Conservation (phyloP, 1,140 invertebrate species). For the Phortica variegata region DNA sequence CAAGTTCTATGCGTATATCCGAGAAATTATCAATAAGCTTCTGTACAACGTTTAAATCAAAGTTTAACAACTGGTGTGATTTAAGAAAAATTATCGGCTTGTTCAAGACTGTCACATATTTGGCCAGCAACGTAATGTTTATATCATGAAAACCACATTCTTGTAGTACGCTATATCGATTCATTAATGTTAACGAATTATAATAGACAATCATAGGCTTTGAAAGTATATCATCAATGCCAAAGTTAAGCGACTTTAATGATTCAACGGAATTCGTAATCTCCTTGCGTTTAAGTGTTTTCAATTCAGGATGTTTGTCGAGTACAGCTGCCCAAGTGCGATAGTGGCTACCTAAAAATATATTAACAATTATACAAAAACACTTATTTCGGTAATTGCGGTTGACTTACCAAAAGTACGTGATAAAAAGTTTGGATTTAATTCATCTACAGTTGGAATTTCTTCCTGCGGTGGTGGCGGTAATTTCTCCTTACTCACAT, state of each 20-base stretch:
- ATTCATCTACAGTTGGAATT: conserved; percentile 24
- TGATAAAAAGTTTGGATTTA: conserved; percentile 31
- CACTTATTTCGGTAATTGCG: neutral
- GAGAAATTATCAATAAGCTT: conserved; percentile 34
- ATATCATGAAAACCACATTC: conserved; percentile 60
- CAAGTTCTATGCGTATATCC: conserved; percentile 30
- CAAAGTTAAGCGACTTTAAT: conserved; percentile 44
- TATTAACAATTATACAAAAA: neutral
- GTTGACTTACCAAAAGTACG: conserved; percentile 23
- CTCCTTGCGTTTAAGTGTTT: conserved; percentile 38
- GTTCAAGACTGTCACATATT: conserved; percentile 56
- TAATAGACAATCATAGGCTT: conserved; percentile 61
- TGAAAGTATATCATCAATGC: conserved; percentile 55
- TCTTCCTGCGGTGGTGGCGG: conserved; percentile 12
- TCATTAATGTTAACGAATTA: conserved; percentile 60
- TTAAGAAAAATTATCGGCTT: conserved; percentile 40
- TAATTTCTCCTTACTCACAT: neutral
- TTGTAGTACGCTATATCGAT: conserved; percentile 60
- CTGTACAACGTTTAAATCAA: conserved; percentile 44
- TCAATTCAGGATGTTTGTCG: conserved; percentile 45
- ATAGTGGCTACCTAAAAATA: conserved; percentile 27
- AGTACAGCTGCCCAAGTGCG: conserved; percentile 25
- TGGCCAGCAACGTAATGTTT: conserved; percentile 57
- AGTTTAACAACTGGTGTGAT: conserved; percentile 28
- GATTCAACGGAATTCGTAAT: conserved; percentile 32